phyloP scores from a whole-genome alignment of 2,797 vertebrate genomes.

The Cossypha dichroa region DNA sequence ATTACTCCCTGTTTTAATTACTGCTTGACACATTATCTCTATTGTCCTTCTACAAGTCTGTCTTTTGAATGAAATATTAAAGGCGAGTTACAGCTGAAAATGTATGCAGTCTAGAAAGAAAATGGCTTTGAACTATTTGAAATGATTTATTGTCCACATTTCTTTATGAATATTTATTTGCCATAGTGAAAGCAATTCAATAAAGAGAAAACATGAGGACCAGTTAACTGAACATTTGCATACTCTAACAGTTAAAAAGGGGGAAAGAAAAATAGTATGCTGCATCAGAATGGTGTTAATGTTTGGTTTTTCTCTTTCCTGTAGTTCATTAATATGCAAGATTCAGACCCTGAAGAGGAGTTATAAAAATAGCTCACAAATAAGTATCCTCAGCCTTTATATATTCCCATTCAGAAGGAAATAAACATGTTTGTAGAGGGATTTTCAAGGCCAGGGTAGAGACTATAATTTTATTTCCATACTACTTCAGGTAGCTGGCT shows the following conservation, averaged over 20 bases:
- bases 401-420: neutral
- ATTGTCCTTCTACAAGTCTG: constrained; percentile 54
- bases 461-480: neutral
- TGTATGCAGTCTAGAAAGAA: constrained; percentile 58
- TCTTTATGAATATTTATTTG: constrained; percentile 77
- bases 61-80: constrained; percentile 66
- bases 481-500: neutral
- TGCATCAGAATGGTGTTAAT: constrained; percentile 25
- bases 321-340: neutral
- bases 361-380: neutral
- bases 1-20: constrained; percentile 66
- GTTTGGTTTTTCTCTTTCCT: neutral
- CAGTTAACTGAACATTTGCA: constrained; percentile 68
- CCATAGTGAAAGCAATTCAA: constrained; percentile 64
- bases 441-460: neutral
- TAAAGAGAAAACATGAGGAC: constrained; percentile 65
- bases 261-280: neutral
- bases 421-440: neutral
- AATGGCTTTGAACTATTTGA: constrained; percentile 65
- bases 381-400: neutral
- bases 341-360: neutral
- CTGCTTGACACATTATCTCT: constrained; percentile 53
- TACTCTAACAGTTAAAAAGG: constrained; percentile 39
- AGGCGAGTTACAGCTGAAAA: constrained; percentile 58
- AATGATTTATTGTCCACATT: constrained; percentile 69